Evolutionary conservation across 2,888 invertebrate genomes (phyloP).

Genomic region (Aleiodes testaceus): DNA sequence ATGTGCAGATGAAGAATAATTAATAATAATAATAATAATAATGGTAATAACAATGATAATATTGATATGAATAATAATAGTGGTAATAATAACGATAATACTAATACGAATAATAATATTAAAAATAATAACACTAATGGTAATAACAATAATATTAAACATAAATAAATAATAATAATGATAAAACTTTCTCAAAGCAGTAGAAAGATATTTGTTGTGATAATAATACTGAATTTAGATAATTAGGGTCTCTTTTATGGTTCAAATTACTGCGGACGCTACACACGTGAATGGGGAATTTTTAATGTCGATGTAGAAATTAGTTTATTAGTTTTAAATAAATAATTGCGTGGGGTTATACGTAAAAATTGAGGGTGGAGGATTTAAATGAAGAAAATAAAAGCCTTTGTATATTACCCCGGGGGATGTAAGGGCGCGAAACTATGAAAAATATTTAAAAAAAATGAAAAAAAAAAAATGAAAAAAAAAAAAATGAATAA

Average conservation of each 20-base stretch:
- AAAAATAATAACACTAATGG: conserved; percentile 10
- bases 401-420: conserved; percentile 39
- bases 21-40: conserved; percentile 5
- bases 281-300: conserved; percentile 53
- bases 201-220: conserved; percentile 71
- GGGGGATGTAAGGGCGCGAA: conserved; percentile 37
- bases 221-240: conserved; percentile 69
- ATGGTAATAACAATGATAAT: conserved; percentile 34
- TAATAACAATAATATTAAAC: conserved; percentile 31
- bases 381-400: conserved; percentile 35
- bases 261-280: conserved; percentile 56
- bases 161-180: conserved; percentile 25
- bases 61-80: conserved; percentile 30
- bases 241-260: conserved; percentile 61
- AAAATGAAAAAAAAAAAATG: conserved; percentile 40
- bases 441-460: conserved; percentile 33
- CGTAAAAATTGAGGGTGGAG: conserved; percentile 34
- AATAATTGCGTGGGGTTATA: conserved; percentile 2
- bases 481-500: conserved; percentile 44
- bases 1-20: no score
- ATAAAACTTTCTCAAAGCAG: conserved; percentile 60
- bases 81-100: conserved; percentile 49
- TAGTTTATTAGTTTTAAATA: not conserved
- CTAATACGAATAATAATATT: conserved; percentile 43
- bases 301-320: conserved; percentile 48